Percentiles rank a stretch among this genome's conserved stretches.
Conservation (phyloP, 2,113 vertebrate species). For the Epinephelus fuscoguttatus region DNA sequence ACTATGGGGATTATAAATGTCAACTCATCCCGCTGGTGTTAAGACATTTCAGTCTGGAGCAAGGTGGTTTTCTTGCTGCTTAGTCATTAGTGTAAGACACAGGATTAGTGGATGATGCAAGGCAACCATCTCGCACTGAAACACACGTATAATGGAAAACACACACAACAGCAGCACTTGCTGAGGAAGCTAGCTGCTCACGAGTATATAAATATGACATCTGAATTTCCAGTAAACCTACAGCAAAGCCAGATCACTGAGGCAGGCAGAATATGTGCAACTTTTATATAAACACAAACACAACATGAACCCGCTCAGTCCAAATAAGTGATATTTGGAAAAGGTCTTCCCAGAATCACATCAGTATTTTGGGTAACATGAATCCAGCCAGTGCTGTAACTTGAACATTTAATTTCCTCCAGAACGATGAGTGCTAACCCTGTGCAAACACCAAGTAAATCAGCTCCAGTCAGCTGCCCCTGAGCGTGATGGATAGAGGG, state of each 20-base stretch:
- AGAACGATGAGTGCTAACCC: constrained; percentile 51
- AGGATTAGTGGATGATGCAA: constrained; percentile 33
- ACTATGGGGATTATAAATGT: no score
- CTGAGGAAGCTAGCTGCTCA: not conserved
- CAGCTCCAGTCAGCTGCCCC: constrained; percentile 55
- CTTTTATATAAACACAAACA: constrained; percentile 1
- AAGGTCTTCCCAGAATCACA: constrained; percentile 39
- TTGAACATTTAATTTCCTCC: constrained; percentile 80
- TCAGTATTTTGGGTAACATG: constrained; percentile 55
- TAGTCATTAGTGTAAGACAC: not conserved
- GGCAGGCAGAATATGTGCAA: not conserved
- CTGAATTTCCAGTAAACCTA: not conserved
- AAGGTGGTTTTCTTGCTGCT: constrained; percentile 2
- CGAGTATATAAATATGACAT: not conserved
- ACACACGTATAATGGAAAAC: not conserved
- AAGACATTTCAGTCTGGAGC: not conserved
- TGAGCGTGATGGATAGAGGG: constrained; percentile 44
- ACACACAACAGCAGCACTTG: not conserved
- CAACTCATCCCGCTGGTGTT: not conserved
- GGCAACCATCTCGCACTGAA: not conserved
- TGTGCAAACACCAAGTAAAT: constrained; percentile 71
- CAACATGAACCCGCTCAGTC: constrained; percentile 20
- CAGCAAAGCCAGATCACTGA: not conserved
- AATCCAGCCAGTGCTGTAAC: constrained; percentile 56
- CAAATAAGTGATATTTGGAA: constrained; percentile 42